These are phyloP conservation scores for Aethina tumida DNA, from an alignment of 1,140 invertebrate genomes.

Conservation along the genomic window DNA sequence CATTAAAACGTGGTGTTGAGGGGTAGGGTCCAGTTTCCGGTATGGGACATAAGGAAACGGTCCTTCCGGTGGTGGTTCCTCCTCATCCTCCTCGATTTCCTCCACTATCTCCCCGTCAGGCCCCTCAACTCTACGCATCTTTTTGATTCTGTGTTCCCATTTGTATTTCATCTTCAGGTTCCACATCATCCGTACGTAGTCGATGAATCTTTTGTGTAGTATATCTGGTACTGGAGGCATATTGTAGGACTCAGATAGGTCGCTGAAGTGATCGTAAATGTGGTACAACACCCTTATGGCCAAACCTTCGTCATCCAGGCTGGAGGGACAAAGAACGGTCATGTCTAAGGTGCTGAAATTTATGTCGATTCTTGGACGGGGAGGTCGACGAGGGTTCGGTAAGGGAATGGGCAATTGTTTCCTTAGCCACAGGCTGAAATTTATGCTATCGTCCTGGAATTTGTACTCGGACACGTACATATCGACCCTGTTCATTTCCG, in stretches of 20 bases:
- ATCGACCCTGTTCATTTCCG: constrained; percentile 39
- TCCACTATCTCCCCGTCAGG: not conserved
- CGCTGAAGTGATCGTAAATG: constrained; percentile 50
- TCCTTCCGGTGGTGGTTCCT: constrained; percentile 22
- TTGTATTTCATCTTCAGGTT: constrained; percentile 25
- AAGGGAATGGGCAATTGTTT: constrained; percentile 38
- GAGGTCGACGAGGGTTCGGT: constrained; percentile 28
- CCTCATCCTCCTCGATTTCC: constrained; percentile 9
- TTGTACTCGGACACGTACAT: constrained; percentile 41
- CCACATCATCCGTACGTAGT: constrained; percentile 18
- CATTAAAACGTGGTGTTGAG: too few relatives aligned
- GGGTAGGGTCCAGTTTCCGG: too few relatives aligned
- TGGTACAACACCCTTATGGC: constrained; percentile 49
- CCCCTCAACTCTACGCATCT: not conserved
- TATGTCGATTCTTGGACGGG: constrained; percentile 41
- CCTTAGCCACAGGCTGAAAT: constrained; percentile 42
- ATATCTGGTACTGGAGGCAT: constrained; percentile 24
- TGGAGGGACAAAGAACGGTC: constrained; percentile 43
- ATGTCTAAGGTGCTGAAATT: constrained; percentile 46
- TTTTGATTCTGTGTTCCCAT: constrained; percentile 18
- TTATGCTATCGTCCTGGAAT: constrained; percentile 36
- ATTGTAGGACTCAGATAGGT: constrained; percentile 37
- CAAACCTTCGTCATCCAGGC: constrained; percentile 38
- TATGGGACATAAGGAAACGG: too few relatives aligned
- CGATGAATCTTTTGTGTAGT: constrained; percentile 1